Conservation (phyloP, 2,113 vertebrate species). For the Mesoclemmys tuberculata region DNA sequence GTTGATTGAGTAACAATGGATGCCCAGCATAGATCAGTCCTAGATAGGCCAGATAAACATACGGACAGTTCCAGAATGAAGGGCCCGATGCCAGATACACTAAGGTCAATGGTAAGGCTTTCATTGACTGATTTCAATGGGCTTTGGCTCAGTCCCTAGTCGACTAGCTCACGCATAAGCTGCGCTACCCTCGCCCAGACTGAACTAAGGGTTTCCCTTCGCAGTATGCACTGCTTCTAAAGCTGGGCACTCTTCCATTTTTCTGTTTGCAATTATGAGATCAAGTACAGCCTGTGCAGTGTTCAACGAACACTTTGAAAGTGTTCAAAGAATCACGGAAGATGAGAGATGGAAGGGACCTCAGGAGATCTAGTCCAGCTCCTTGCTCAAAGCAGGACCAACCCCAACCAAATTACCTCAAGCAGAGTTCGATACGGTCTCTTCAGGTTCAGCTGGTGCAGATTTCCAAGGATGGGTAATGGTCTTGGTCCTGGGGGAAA, state of each 20-base stretch:
- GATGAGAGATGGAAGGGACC: no score
- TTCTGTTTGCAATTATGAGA: not conserved
- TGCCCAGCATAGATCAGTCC: not conserved
- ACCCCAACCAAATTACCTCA: not conserved
- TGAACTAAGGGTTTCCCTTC: not conserved
- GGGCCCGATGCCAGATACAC: no score
- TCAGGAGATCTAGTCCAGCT: no score
- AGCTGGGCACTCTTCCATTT: not conserved
- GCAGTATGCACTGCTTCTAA: not conserved
- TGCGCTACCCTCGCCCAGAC: not conserved
- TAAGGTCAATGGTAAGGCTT: no score
- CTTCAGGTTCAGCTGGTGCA: conserved; percentile 47
- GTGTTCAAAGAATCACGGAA: not conserved
- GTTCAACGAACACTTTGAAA: no score
- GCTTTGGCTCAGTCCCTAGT: no score
- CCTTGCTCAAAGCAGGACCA: no score
- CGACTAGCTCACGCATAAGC: no score
- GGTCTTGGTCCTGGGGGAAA: conserved; percentile 57
- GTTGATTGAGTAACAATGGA: not conserved
- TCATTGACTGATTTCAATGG: no score
- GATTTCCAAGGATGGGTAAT: conserved; percentile 63
- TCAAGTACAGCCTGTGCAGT: not conserved
- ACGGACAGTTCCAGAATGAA: not conserved
- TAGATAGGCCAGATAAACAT: not conserved
- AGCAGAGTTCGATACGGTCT: conserved; percentile 22